A percentile compares a stretch with the other conserved stretches of the same genome.
phyloP scores from a whole-genome alignment of 2,113 vertebrate genomes.

The Pomatostomus ruficeps region DNA sequence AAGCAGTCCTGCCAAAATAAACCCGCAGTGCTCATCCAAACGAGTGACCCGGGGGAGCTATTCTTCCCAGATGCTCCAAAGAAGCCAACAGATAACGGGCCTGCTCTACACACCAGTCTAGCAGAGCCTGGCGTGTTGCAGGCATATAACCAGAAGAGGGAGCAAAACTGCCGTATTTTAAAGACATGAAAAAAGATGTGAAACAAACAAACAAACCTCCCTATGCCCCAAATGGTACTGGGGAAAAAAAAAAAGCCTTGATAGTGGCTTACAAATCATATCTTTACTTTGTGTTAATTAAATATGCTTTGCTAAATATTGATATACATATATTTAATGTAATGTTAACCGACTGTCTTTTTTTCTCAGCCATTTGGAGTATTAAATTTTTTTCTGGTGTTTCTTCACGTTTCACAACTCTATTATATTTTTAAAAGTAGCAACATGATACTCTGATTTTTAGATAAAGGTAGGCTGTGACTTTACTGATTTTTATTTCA shows the following conservation, averaged over 20 bases:
- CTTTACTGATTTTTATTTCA: not conserved
- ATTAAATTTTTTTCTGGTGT: not conserved
- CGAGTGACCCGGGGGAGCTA: not conserved
- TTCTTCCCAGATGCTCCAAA: not conserved
- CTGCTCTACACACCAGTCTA: fast-evolving
- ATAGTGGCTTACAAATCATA: not conserved
- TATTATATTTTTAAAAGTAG: not conserved
- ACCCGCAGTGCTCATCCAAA: not conserved
- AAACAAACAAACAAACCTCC: not conserved
- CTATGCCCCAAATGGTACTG: not conserved
- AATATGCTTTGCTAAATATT: not conserved
- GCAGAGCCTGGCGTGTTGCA: not conserved
- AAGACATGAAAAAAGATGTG: not conserved
- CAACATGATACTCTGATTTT: not conserved
- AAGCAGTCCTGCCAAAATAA: not conserved
- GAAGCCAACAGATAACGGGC: fast-evolving
- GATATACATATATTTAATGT: not conserved
- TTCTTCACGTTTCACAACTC: not conserved
- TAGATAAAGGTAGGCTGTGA: not conserved
- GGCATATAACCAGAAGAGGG: constrained; percentile 78
- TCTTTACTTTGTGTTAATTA: not conserved
- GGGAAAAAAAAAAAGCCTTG: not conserved
- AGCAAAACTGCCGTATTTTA: constrained; percentile 54
- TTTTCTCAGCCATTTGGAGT: not conserved
- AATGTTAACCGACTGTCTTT: not conserved